Evolutionary conservation across 1,140 invertebrate species (phyloP).

Genomic region (Telenomus remus): DNA sequence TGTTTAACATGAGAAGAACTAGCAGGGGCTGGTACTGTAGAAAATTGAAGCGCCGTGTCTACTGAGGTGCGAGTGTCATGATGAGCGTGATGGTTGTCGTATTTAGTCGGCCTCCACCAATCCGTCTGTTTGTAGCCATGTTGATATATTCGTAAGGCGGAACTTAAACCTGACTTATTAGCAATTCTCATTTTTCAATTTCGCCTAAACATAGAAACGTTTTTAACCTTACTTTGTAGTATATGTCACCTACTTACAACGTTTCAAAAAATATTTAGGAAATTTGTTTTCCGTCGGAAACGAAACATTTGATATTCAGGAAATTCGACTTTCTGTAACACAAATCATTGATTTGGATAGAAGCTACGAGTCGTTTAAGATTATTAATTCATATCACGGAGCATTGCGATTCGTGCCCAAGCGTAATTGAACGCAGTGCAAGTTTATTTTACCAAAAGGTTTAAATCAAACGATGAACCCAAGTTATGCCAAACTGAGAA

Average conservation of each 20-base stretch:
- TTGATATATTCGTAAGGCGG: conserved; percentile 73
- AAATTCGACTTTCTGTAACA: no score
- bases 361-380: conserved; percentile 36
- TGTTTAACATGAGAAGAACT: conserved; percentile 55
- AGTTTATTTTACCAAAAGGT: conserved; percentile 67
- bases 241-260: no score
- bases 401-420: conserved; percentile 49
- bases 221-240: no score
- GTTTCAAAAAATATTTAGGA: no score
- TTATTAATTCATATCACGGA: conserved; percentile 58
- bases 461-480: conserved; percentile 64
- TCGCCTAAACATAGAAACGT: no score
- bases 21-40: conserved; percentile 16
- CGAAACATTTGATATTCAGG: no score
- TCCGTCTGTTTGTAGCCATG: conserved; percentile 75
- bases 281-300: no score
- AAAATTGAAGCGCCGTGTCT: conserved; percentile 58
- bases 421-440: conserved; percentile 46
- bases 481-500: conserved; percentile 64
- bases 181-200: conserved; percentile 38
- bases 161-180: conserved; percentile 59
- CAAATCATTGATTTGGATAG: conserved; percentile 51
- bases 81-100: conserved; percentile 68
- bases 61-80: conserved; percentile 74
- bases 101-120: conserved; percentile 69